Evolutionary conservation across 2,113 vertebrate species (phyloP).

Genomic region (Anthoscopus minutus): DNA sequence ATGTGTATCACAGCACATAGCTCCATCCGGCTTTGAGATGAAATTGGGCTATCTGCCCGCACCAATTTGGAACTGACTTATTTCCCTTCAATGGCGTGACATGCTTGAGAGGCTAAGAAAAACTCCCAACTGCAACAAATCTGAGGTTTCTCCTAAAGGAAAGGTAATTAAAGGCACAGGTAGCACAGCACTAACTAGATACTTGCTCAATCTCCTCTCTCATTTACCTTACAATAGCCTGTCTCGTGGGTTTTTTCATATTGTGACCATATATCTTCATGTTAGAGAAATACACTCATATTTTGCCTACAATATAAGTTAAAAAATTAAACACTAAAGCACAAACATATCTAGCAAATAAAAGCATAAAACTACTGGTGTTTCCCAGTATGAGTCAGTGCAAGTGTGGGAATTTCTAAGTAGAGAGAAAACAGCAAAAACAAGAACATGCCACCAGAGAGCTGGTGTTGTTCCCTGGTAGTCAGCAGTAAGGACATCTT

Average conservation of each 20-base stretch:
- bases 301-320: not conserved
- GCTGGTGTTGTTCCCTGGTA: not conserved
- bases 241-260: not conserved
- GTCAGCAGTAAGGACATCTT: not conserved
- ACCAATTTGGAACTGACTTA: not conserved
- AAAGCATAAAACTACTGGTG: not conserved
- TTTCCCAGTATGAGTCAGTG: not conserved
- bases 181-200: not conserved
- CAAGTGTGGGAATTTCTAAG: not conserved
- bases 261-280: not conserved
- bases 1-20: not conserved
- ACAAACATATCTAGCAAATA: not conserved
- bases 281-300: not conserved
- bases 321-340: not conserved
- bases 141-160: not conserved
- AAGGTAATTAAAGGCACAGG: not conserved
- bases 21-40: not conserved
- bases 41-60: not conserved
- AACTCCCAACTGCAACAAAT: not conserved
- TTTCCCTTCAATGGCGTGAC: not conserved
- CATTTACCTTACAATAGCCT: not conserved
- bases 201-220: not conserved
- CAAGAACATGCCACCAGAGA: not conserved
- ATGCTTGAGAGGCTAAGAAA: not conserved
- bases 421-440: not conserved